Evolutionary conservation across 2,888 invertebrate genomes (phyloP).

Genomic region (Chrysolina haemoptera): DNA sequence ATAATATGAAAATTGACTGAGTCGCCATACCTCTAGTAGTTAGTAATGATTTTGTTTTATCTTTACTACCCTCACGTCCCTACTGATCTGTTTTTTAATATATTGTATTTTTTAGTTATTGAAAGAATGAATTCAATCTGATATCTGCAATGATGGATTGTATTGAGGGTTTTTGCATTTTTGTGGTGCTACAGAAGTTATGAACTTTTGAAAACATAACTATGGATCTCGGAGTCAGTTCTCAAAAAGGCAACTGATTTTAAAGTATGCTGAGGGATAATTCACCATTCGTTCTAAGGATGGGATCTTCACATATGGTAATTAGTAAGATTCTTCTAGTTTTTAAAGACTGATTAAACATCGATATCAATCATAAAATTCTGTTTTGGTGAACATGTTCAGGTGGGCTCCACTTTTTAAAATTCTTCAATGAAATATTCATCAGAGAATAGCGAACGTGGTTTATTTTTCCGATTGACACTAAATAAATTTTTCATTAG

Average conservation of each 20-base stretch:
- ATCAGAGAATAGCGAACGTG: too few relatives aligned
- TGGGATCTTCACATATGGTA: not conserved
- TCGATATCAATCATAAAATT: not conserved
- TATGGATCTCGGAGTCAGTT: not conserved
- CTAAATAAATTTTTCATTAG: too few relatives aligned
- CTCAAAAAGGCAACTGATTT: not conserved
- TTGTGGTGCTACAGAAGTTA: not conserved
- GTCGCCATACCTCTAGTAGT: conserved; percentile 16
- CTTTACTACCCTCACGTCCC: not conserved
- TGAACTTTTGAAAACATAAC: not conserved
- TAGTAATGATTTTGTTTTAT: conserved; percentile 4
- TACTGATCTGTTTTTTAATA: not conserved
- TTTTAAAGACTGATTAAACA: not conserved
- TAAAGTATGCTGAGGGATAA: not conserved
- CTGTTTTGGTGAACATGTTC: too few relatives aligned
- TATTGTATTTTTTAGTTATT: not conserved
- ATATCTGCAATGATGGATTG: not conserved
- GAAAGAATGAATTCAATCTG: not conserved
- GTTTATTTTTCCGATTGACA: too few relatives aligned
- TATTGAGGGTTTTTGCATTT: not conserved
- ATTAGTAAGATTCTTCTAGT: not conserved
- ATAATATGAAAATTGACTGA: conserved; percentile 31
- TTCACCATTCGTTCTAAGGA: not conserved
- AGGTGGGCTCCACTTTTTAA: too few relatives aligned
- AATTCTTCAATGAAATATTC: too few relatives aligned